phyloP scores from a whole-genome alignment of 2,113 vertebrate species.

The Silurus meridionalis region DNA sequence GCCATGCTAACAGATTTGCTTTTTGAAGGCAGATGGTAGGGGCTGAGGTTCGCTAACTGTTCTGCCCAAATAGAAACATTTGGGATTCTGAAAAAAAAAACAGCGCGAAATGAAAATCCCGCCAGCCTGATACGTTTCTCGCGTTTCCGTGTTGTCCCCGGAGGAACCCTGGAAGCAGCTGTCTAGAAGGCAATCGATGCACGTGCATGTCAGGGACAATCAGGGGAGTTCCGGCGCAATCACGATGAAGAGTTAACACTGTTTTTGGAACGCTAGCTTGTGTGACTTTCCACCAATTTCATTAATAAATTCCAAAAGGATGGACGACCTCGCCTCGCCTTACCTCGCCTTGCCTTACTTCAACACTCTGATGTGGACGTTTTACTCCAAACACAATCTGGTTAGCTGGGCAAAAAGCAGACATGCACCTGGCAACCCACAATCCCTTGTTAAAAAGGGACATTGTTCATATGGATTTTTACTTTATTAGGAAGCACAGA shows the following conservation, averaged over 20 bases:
- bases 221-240: conserved; percentile 23
- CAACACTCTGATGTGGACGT: conserved; percentile 38
- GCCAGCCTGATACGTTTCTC: conserved; percentile 23
- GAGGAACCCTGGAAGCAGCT: conserved; percentile 30
- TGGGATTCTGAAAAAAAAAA: conserved; percentile 10
- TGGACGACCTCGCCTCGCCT: conserved; percentile 9
- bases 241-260: background rate
- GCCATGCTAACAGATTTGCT: conserved; percentile 20
- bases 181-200: conserved; percentile 22
- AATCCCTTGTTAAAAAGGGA: background rate
- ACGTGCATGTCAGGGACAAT: conserved; percentile 43
- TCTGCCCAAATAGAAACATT: conserved; percentile 41
- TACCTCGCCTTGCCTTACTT: too few species aligned
- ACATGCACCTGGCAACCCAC: conserved; percentile 12
- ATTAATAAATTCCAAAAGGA: conserved; percentile 48
- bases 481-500: conserved; percentile 20
- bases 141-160: background rate
- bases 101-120: conserved; percentile 15
- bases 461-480: conserved; percentile 10
- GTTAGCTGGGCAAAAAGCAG: conserved; percentile 32
- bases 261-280: conserved; percentile 14
- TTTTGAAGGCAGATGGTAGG: conserved; percentile 43
- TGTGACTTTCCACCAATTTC: conserved; percentile 12
- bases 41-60: conserved; percentile 42
- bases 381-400: conserved; percentile 35